phyloP scores from a whole-genome alignment of 2,797 vertebrate species.

The Novumbra hubbsi region DNA sequence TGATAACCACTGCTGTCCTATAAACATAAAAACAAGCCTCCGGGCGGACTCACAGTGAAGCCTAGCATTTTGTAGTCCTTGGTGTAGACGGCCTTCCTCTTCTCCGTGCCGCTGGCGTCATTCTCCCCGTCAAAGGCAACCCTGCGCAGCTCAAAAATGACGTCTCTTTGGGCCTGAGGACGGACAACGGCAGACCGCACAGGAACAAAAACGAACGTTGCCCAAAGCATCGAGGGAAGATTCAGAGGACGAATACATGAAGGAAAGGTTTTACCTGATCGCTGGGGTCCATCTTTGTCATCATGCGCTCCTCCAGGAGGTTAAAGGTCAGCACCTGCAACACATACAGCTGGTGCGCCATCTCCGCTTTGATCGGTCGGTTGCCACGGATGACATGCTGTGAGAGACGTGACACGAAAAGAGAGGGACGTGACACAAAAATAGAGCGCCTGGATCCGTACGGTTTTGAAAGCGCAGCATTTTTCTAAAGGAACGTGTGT shows the following conservation, averaged over 20 bases:
- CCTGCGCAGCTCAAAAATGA: conserved; percentile 93
- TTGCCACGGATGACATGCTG: conserved; percentile 96
- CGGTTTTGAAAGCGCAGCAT: background rate
- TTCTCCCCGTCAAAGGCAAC: conserved; percentile 95
- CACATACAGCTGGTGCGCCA: conserved; percentile 98
- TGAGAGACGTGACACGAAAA: conserved; percentile 13
- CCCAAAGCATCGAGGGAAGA: background rate
- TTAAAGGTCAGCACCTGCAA: conserved; percentile 97
- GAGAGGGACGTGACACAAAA: conserved; percentile 4
- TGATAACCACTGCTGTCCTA: too few relatives aligned
- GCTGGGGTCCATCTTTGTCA: conserved; percentile 99
- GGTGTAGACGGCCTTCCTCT: conserved; percentile 94
- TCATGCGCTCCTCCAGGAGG: conserved; percentile 97
- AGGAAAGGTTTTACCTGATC: conserved; percentile 79
- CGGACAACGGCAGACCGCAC: background rate
- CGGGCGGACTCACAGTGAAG: conserved; percentile 82
- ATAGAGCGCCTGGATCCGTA: background rate
- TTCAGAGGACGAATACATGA: background rate
- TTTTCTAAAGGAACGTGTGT: background rate
- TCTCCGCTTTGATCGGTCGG: conserved; percentile 96
- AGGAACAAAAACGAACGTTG: background rate
- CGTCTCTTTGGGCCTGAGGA: conserved; percentile 90
- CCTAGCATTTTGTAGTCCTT: conserved; percentile 99
- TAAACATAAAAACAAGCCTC: background rate
- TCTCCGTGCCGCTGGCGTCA: conserved; percentile 87